These are phyloP conservation scores for Prionailurus viverrinus DNA, from an alignment of 2,113 vertebrate genomes.

Conservation along the genomic window DNA sequence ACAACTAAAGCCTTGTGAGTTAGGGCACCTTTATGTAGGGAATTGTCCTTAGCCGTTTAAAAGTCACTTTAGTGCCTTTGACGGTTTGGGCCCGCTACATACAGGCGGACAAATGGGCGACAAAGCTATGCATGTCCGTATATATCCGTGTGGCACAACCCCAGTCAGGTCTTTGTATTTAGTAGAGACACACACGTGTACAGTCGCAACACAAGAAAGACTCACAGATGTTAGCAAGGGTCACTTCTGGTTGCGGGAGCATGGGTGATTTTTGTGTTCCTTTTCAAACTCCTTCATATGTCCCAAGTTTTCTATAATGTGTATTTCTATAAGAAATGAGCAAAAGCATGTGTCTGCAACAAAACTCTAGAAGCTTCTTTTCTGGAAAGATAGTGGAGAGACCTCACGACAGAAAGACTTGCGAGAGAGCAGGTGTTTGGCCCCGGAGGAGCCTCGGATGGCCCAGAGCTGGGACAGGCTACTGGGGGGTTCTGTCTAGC, in stretches of 20 bases:
- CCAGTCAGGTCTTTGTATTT: neutral
- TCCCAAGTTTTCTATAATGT: neutral
- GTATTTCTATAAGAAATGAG: neutral
- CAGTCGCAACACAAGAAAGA: neutral
- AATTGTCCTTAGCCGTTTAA: neutral
- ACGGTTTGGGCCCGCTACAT: neutral
- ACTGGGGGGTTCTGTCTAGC: accelerated
- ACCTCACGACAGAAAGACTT: too few species aligned
- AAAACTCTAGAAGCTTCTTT: neutral
- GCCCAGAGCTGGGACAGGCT: neutral
- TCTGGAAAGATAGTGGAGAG: neutral
- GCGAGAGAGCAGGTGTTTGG: too few species aligned
- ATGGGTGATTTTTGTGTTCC: neutral
- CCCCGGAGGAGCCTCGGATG: neutral
- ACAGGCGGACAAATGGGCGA: neutral
- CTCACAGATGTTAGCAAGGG: neutral
- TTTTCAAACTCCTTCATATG: neutral
- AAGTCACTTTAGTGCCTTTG: neutral
- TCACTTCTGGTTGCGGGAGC: neutral
- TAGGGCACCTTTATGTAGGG: neutral
- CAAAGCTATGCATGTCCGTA: accelerated
- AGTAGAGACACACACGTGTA: neutral
- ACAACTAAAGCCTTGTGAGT: neutral
- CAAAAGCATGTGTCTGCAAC: neutral
- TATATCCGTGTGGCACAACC: too few species aligned